phyloP scores from a whole-genome alignment of 2,888 invertebrate genomes.

The Punctoribates punctum region DNA sequence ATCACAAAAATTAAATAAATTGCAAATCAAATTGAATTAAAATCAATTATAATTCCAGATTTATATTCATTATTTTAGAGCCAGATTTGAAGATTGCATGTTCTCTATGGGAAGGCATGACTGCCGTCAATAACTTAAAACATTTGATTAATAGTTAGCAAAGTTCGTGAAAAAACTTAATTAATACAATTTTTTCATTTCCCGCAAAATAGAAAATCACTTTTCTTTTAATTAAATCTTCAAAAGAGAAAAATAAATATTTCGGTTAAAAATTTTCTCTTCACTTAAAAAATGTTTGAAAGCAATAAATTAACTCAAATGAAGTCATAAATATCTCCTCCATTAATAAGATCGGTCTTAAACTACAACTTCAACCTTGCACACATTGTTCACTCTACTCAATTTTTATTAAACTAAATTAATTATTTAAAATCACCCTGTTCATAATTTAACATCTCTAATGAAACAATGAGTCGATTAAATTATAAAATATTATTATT shows the following conservation, averaged over 20 bases:
- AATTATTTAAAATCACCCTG: too few relatives aligned
- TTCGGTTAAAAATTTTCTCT: neutral
- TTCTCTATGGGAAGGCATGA: conserved; percentile 5
- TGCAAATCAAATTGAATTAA: conserved; percentile 10
- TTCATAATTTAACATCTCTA: too few relatives aligned
- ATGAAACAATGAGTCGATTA: too few relatives aligned
- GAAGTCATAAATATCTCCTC: neutral
- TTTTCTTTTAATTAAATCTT: conserved; percentile 13
- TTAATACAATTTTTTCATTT: conserved; percentile 4
- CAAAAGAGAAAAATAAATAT: neutral
- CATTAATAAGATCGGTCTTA: neutral
- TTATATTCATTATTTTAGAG: conserved; percentile 3
- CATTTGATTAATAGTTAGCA: conserved; percentile 1
- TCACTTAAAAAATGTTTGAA: neutral
- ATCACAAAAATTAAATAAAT: neutral
- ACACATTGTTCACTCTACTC: too few relatives aligned
- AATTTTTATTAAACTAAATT: too few relatives aligned
- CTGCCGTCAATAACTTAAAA: conserved; percentile 12
- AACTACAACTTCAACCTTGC: neutral
- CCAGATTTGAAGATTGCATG: neutral
- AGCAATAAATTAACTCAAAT: neutral
- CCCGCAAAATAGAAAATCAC: neutral
- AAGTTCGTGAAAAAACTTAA: conserved; percentile 23
- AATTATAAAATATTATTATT: too few relatives aligned
- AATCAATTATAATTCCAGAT: neutral